phyloP scores from a whole-genome alignment of 2,888 invertebrate genomes.

The Saturnia pavonia region DNA sequence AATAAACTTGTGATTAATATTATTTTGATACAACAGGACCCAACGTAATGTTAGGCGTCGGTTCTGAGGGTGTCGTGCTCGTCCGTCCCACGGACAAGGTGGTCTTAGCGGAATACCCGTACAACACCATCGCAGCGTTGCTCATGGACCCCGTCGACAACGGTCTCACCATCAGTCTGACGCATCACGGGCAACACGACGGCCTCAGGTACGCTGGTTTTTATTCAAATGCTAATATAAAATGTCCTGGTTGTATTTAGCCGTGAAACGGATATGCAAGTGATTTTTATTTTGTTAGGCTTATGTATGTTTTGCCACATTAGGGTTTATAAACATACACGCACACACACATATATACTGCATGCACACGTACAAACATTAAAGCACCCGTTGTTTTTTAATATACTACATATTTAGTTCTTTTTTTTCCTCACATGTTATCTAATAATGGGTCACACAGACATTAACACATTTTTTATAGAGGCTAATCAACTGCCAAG shows the following conservation, averaged over 20 bases:
- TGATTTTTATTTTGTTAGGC: too few relatives aligned
- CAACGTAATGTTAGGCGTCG: conserved; percentile 90
- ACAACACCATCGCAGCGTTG: conserved; percentile 94
- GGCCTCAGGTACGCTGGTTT: conserved; percentile 74
- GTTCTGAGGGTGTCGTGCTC: conserved; percentile 94
- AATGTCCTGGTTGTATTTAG: neutral
- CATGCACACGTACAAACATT: too few relatives aligned
- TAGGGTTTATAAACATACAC: too few relatives aligned
- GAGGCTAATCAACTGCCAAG: too few relatives aligned
- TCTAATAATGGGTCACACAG: too few relatives aligned
- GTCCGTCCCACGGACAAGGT: conserved; percentile 96
- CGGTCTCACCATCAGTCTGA: conserved; percentile 94
- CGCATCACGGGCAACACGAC: conserved; percentile 83
- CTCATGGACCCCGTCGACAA: conserved; percentile 95
- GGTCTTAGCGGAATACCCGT: conserved; percentile 94
- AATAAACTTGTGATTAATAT: neutral
- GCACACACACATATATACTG: too few relatives aligned
- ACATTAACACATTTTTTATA: too few relatives aligned
- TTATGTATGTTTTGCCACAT: too few relatives aligned
- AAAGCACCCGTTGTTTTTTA: too few relatives aligned
- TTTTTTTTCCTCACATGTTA: too few relatives aligned
- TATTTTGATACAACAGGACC: conserved; percentile 50
- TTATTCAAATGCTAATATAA: neutral
- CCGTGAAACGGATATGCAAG: neutral
- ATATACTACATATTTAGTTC: too few relatives aligned